phyloP scores from a whole-genome alignment of 2,888 invertebrate species.

The Mechanitis messenoides region DNA sequence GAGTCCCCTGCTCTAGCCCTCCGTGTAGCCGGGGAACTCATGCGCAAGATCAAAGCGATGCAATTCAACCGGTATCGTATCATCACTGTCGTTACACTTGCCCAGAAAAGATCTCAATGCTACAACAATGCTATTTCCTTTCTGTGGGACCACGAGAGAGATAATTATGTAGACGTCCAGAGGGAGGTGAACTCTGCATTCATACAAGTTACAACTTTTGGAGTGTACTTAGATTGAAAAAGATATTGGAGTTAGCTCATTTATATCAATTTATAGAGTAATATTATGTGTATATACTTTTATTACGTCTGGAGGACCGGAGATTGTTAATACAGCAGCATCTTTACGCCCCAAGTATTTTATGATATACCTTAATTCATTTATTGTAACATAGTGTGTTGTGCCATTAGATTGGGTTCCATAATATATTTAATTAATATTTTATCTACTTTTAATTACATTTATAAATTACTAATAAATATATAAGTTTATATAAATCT shows the following conservation, averaged over 20 bases:
- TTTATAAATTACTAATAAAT: too few relatives aligned
- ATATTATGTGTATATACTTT: not conserved
- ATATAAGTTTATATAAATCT: too few relatives aligned
- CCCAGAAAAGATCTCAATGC: conserved; percentile 57
- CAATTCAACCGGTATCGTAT: conserved; percentile 56
- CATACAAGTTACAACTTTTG: conserved; percentile 60
- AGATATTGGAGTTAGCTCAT: not conserved
- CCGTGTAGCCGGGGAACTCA: conserved; percentile 48
- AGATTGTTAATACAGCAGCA: conserved; percentile 4
- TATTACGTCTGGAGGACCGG: conserved; percentile 4
- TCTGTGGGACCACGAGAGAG: conserved; percentile 61
- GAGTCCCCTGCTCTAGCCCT: conserved; percentile 43
- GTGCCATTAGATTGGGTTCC: too few relatives aligned
- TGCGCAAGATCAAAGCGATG: conserved; percentile 49
- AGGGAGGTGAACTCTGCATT: conserved; percentile 47
- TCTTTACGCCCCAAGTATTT: conserved; percentile 3
- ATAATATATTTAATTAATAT: too few relatives aligned
- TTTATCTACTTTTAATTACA: too few relatives aligned
- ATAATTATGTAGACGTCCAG: conserved; percentile 43
- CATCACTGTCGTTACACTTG: conserved; percentile 52
- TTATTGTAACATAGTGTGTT: not conserved
- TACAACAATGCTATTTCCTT: conserved; percentile 61
- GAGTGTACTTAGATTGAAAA: conserved; percentile 51
- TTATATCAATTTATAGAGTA: not conserved
- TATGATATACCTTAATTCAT: conserved; percentile 1